Conservation (phyloP, 1,140 invertebrate species). For the Zaprionus gabonicus region DNA sequence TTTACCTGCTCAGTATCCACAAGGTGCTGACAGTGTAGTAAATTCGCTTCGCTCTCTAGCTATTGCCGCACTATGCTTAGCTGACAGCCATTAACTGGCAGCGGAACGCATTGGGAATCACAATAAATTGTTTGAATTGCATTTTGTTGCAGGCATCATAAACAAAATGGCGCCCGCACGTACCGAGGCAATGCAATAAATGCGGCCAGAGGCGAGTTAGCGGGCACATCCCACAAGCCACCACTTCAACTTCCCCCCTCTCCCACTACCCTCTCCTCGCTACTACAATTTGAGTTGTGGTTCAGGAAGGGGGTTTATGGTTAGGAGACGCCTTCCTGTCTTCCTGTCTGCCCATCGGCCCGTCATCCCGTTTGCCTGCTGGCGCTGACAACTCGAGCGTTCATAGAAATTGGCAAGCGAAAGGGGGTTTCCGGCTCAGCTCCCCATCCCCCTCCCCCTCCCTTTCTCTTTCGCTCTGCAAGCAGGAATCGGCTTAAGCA, state of each 20-base stretch:
- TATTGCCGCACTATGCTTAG: neutral
- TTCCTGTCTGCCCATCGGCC: conserved; percentile 10
- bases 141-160: conserved; percentile 70
- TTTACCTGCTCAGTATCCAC: too few relatives aligned
- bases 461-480: neutral
- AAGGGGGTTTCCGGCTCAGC: neutral
- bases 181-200: conserved; percentile 46
- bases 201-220: conserved; percentile 20
- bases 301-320: conserved; percentile 7
- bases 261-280: neutral
- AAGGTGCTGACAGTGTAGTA: too few relatives aligned
- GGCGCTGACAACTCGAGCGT: conserved; percentile 74
- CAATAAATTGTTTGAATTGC: conserved; percentile 64
- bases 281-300: conserved; percentile 79
- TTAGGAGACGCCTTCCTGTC: conserved; percentile 9
- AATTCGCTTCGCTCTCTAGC: too few relatives aligned
- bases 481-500: conserved; percentile 75
- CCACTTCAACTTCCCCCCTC: neutral
- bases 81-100: conserved; percentile 23
- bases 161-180: conserved; percentile 66
- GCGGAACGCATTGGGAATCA: conserved; percentile 54
- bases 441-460: too few relatives aligned
- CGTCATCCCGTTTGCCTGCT: conserved; percentile 1
- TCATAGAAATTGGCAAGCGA: conserved; percentile 67
- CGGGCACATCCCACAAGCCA: neutral